Base-by-base conservation (phyloP, 2,888 invertebrate genomes). In the Drosophila kokeensis region DNA sequence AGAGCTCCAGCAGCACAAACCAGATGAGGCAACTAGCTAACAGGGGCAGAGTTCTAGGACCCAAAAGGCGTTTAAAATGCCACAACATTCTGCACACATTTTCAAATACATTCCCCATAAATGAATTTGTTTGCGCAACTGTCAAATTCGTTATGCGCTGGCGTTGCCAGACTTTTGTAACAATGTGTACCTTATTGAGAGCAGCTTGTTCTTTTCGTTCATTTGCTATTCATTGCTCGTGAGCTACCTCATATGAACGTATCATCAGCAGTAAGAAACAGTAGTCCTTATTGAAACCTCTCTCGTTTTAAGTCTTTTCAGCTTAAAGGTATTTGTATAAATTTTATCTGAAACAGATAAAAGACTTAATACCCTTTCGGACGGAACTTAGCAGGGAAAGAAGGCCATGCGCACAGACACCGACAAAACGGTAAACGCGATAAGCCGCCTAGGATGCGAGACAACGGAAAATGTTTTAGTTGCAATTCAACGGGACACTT, bases 161-260 rank as follows among this genome's bases (percentile, higher is more conserved):
- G 32, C 13, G 76, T 15, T 73, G 69, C 72, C 72, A 68, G 49
- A 24, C 24, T 21, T 52, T 11, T 18, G 1, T 24, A 21, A 2
- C 13, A 13, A 30, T 36, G 18, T 54, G 18, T 24, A 15, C 15
- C 4, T 34, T 24, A 24, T 1, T 24, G 21, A 27, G 7, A 27
- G n/a, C 11, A 1, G 4, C 42, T 36, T 4, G 24, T 11, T 34
- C 32, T 34, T 18, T 34, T 53, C 53, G 34, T 30, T 52, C 30
- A 32, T 21, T 52, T 52, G 13, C 4, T 38, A 4, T 7, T 48
- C 15, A 48, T 50, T 29, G 27, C 13, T 27, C 7, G n/a, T 27
- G 36, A 54, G 18, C 54, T 36, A 54, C 21, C 36, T 54, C 24
- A 24, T 24, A 1, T 21, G 32, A 32, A 10, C 32, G 13, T 13